These are phyloP conservation scores for Agonopterix subpropinquella DNA, from an alignment of 2,888 invertebrate genomes.

Conservation along the genomic window DNA sequence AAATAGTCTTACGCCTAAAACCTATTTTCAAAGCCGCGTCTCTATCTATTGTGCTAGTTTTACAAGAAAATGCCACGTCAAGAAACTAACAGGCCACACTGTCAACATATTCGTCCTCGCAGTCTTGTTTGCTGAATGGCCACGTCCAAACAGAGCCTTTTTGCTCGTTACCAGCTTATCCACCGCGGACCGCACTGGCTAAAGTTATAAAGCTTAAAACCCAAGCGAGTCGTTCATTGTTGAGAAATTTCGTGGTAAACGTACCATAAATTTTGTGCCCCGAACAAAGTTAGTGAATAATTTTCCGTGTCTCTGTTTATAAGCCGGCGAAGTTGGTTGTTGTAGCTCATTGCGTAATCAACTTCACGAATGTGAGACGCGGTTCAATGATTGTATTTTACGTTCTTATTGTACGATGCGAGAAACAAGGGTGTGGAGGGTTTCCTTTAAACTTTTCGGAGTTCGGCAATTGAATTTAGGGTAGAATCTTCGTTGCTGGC, in stretches of 20 bases:
- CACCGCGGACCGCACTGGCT: slow-evolving; percentile 37
- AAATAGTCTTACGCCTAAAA: no score
- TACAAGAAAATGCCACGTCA: no score
- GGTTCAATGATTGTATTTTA: slow-evolving; percentile 35
- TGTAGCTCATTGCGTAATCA: slow-evolving; percentile 57
- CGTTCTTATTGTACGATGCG: no score
- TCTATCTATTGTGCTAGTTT: no score
- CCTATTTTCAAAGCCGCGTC: no score
- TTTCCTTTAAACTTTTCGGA: no score
- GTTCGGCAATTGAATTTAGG: no score
- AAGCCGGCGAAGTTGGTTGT: slow-evolving; percentile 56
- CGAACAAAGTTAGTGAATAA: slow-evolving; percentile 68
- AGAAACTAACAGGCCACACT: neutral
- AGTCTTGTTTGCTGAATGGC: neutral
- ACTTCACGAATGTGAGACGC: slow-evolving; percentile 47
- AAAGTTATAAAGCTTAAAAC: slow-evolving; percentile 59
- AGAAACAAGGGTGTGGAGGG: no score
- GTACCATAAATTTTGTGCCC: slow-evolving; percentile 69
- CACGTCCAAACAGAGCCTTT: slow-evolving; percentile 1
- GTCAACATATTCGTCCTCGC: neutral
- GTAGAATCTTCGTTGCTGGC: no score
- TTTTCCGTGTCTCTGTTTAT: slow-evolving; percentile 72
- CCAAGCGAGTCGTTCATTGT: slow-evolving; percentile 67
- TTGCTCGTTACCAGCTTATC: slow-evolving; percentile 32
- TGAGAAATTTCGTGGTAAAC: slow-evolving; percentile 65